Conservation (phyloP, 2,113 vertebrate genomes). For the Cynocephalus volans region DNA sequence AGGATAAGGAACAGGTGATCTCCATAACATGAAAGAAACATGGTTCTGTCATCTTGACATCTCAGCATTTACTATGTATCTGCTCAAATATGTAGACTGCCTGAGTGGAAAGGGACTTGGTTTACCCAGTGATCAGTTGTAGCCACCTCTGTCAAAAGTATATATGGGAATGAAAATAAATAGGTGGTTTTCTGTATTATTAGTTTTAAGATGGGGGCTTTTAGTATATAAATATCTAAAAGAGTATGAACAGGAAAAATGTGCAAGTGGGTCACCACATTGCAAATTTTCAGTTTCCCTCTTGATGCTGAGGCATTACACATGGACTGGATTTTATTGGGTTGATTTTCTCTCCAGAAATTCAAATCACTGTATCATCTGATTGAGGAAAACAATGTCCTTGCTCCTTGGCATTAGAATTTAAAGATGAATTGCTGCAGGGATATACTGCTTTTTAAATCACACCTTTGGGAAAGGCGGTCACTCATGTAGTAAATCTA, state of each 20-base stretch:
- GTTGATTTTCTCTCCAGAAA: not conserved
- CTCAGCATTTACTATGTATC: not conserved
- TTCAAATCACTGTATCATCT: not conserved
- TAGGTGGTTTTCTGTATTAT: slow-evolving; percentile 52
- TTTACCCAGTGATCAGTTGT: not conserved
- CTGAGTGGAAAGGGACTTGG: not conserved
- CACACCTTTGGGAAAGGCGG: slow-evolving; percentile 52
- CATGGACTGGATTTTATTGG: not conserved
- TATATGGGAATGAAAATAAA: not conserved
- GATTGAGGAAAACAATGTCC: slow-evolving; percentile 9
- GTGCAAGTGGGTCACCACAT: not conserved
- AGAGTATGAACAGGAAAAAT: not conserved
- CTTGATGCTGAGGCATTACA: not conserved
- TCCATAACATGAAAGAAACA: not conserved
- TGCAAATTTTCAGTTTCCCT: slow-evolving; percentile 13
- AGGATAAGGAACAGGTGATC: not conserved
- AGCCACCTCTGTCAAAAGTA: not conserved
- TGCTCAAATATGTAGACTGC: not conserved
- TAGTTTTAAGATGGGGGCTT: slow-evolving; percentile 72
- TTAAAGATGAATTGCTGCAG: slow-evolving; percentile 28
- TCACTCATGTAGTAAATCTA: not conserved
- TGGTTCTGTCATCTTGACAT: not conserved
- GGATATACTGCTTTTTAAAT: slow-evolving; percentile 57
- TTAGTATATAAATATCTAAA: slow-evolving; percentile 17
- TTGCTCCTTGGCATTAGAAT: slow-evolving; percentile 23